A percentile compares a stretch with the other conserved stretches of the same genome.
phyloP scores from a whole-genome alignment of 2,888 invertebrate species.

The Dorcus hopei region DNA sequence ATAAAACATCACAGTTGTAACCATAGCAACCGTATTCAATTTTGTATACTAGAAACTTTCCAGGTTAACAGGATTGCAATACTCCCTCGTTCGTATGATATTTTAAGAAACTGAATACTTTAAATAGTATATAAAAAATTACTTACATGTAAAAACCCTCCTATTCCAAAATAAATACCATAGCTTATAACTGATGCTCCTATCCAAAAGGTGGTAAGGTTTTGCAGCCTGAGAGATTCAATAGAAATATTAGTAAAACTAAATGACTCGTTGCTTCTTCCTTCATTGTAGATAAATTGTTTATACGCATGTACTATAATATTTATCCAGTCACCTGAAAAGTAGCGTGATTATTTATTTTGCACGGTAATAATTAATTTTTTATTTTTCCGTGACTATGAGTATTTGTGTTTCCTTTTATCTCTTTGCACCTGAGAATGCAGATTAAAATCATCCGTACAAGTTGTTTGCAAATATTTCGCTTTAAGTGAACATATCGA shows the following conservation, averaged over 20 bases:
- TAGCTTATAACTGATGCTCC: constrained; percentile 56
- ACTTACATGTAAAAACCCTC: constrained; percentile 68
- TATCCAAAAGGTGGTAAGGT: constrained; percentile 53
- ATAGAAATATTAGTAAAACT: constrained; percentile 45
- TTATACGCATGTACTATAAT: constrained; percentile 61
- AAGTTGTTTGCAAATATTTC: neutral
- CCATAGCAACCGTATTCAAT: no score
- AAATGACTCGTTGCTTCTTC: constrained; percentile 26
- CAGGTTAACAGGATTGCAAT: no score
- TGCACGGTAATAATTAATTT: no score
- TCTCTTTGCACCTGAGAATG: neutral
- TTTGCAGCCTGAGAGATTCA: constrained; percentile 55
- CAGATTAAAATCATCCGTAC: no score
- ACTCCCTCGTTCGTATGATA: no score
- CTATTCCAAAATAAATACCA: constrained; percentile 59
- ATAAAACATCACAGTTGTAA: no score
- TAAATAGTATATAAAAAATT: neutral
- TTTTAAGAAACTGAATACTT: no score
- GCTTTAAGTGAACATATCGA: no score
- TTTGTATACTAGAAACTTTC: no score
- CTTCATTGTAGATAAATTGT: constrained; percentile 46
- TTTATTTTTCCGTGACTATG: constrained; percentile 1
- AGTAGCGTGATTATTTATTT: constrained; percentile 1
- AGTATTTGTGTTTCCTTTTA: constrained; percentile 12
- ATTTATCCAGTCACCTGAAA: constrained; percentile 65